phyloP scores from a whole-genome alignment of 2,113 vertebrate species.

The Desmodus rotundus region DNA sequence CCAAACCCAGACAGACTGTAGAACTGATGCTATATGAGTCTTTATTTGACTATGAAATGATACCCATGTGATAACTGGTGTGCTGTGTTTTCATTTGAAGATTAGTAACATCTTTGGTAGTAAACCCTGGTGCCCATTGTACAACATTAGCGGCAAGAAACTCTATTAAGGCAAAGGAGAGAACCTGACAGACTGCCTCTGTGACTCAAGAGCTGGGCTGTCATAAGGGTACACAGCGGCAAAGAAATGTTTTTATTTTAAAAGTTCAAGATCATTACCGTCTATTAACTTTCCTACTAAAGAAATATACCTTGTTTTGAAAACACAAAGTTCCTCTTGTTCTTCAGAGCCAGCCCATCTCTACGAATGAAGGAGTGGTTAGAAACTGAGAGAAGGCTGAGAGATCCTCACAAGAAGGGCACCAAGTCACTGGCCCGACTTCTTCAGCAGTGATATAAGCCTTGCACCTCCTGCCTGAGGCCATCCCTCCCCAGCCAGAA shows the following conservation, averaged over 20 bases:
- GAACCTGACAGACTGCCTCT: not conserved
- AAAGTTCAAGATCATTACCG: conserved; percentile 4
- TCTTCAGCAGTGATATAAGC: not conserved
- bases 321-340: not conserved
- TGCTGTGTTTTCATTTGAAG: conserved; percentile 17
- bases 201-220: not conserved
- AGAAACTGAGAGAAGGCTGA: not conserved
- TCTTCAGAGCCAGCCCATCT: not conserved
- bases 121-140: not conserved
- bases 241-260: not conserved
- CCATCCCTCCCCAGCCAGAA: not conserved
- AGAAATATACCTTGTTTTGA: not conserved
- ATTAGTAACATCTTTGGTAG: conserved; percentile 1
- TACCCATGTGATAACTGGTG: not conserved
- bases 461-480: not conserved
- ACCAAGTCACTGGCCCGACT: not conserved
- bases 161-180: not conserved
- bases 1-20: conserved; percentile 40
- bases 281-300: not conserved
- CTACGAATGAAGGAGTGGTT: not conserved
- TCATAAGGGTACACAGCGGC: not conserved
- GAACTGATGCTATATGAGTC: not conserved
- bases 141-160: conserved; percentile 2
- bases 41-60: conserved; percentile 50
- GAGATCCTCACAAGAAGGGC: not conserved